phyloP scores from a whole-genome alignment of 2,113 vertebrate species.

The Neoarius graeffei region DNA sequence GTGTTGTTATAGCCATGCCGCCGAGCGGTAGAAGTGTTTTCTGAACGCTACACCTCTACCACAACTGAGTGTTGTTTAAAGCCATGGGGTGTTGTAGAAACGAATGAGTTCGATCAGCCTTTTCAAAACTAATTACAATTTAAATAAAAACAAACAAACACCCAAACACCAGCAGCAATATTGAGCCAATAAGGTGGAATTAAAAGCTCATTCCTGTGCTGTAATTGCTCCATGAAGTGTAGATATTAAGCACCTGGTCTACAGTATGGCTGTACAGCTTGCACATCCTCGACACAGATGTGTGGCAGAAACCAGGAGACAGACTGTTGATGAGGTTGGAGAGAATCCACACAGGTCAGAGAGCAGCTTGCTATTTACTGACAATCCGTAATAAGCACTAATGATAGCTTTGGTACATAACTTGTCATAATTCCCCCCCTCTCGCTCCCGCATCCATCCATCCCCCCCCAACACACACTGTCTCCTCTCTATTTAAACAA shows the following conservation, averaged over 20 bases:
- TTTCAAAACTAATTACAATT: conserved; percentile 60
- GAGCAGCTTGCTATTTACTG: conserved; percentile 26
- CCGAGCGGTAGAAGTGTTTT: conserved; percentile 35
- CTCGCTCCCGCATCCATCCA: background rate
- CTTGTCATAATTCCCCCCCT: conserved; percentile 37
- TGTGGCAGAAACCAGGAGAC: conserved; percentile 5
- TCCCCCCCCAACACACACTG: background rate
- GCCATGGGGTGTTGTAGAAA: conserved; percentile 57
- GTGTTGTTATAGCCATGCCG: conserved; percentile 35
- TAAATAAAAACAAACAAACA: conserved; percentile 28
- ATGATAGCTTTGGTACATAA: conserved; percentile 47
- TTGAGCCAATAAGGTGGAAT: conserved; percentile 55
- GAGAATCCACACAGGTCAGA: conserved; percentile 34
- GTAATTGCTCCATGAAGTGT: conserved; percentile 48
- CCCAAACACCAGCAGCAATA: conserved; percentile 57
- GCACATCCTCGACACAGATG: conserved; percentile 35
- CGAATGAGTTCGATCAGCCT: conserved; percentile 55
- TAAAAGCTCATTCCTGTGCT: conserved; percentile 56
- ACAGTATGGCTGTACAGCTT: conserved; percentile 38
- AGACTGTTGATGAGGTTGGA: conserved; percentile 25
- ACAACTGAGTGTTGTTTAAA: conserved; percentile 43
- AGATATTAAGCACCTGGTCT: conserved; percentile 55
- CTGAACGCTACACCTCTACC: conserved; percentile 41
- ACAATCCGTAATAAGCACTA: conserved; percentile 39
- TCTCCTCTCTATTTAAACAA: conserved; percentile 21